These are phyloP conservation scores for Drosophila quinaria DNA, from an alignment of 2,888 invertebrate species.

Conservation along the genomic window DNA sequence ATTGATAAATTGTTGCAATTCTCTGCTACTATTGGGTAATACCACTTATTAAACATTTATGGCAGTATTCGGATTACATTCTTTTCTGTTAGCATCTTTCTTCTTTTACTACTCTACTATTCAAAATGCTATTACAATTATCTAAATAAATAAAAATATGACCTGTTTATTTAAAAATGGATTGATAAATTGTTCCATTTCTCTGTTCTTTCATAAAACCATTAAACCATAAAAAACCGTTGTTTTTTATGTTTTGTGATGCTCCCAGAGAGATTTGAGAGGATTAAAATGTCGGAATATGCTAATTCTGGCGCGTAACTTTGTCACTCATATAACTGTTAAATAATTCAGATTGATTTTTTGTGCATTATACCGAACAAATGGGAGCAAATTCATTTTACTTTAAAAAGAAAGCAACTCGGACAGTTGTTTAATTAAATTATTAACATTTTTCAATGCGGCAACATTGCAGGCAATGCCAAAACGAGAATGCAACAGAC, in stretches of 20 bases:
- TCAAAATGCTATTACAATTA: not conserved
- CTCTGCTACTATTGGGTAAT: too few relatives aligned
- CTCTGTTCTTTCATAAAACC: not conserved
- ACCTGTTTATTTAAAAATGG: not conserved
- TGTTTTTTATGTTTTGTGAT: not conserved
- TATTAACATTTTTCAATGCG: conserved; percentile 30
- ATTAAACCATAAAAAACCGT: not conserved
- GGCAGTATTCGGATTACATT: too few relatives aligned
- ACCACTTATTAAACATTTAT: too few relatives aligned
- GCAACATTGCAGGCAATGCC: conserved; percentile 17
- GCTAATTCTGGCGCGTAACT: conserved; percentile 9
- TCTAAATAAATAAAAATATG: too few relatives aligned
- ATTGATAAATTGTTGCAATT: too few relatives aligned
- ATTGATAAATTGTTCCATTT: conserved; percentile 1
- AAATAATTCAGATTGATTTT: conserved; percentile 32
- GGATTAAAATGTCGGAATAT: conserved; percentile 25
- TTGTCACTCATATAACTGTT: conserved; percentile 10
- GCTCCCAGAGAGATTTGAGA: not conserved
- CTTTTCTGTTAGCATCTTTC: too few relatives aligned
- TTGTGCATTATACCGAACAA: conserved; percentile 22
- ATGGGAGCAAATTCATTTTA: conserved; percentile 18
- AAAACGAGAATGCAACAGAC: conserved; percentile 32
- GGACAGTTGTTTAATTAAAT: conserved; percentile 13
- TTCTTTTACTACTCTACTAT: not conserved
- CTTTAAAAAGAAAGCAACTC: conserved; percentile 17